Base-by-base conservation (phyloP, 1,140 invertebrate genomes). In the Musca vetustissima region DNA sequence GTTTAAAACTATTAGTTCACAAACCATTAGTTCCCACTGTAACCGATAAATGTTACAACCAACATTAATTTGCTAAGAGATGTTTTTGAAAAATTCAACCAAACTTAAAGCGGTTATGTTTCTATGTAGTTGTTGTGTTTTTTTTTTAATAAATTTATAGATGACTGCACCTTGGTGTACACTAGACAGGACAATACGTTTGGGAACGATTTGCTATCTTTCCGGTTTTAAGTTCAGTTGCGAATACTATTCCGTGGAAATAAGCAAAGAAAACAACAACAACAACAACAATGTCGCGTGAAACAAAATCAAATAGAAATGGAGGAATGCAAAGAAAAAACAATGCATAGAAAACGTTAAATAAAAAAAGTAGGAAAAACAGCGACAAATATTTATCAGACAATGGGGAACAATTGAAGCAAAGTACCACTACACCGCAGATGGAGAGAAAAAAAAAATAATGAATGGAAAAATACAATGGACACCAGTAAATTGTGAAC, bases 301-400 rank as follows among this genome's bases (percentile, higher is more conserved):
- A 11, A 43, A 61, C 25, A 61, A 57, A 32, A 32, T 32, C 15
- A 59, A 21, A 59, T 32, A 9, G 14, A 59, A 28, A 28, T n/a
- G 24, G 28, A 61, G 7, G 36, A 36, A 61, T 21, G 7, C 21
- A 14, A 17, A 59, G 55, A 15, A 59, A 32, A 4, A 59, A 15
- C 24, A 59, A 43, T 43, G 36, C 6, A 43, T 43, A 43, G 36
- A 43, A 43, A 43, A 43, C 11, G 36, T 11, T 43, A 43, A 43
- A 32, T 25, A 32, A 25, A 4, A 28, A 59, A n/a, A 4, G 14
- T n/a, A 61, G 21, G 36, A 43, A 61, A 59, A 36, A 61, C 36
- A 61, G 57, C 57, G 57, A 61, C 57, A 61, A 61, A 61, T 61
- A 61, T 61, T 61, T 61, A 61, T 61, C 57, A 61, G 57, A 61